Base-by-base conservation (phyloP, 1,140 invertebrate genomes). In the Tribolium madens region DNA sequence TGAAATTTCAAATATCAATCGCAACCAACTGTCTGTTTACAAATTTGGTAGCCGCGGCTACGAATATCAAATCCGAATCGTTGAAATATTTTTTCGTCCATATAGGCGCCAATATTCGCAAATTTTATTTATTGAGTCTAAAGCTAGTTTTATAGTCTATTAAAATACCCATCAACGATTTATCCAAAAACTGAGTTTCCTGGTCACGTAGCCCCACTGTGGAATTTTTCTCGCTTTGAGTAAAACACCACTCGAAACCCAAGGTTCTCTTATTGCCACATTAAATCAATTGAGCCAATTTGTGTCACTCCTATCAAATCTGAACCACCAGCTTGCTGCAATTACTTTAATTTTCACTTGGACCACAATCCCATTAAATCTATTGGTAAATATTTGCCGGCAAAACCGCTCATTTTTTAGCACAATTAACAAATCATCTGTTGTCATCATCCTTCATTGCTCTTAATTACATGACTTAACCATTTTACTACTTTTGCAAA, bases 121-220 rank as follows among this genome's bases (percentile, higher is more conserved):
- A 64, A 64, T 33, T 64, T 64, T 64, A 64, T 64, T 64, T 64
- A 64, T 64, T 64, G 57, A 64, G 57, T 33, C 57, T 64, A n/a
- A 64, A 64, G n/a, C 57, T 64, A 64, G 26, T 64, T 64, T 64
- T 64, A 64, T 33, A 33, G 57, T 14, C 57, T 64, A 64, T 64
- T 31, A 64, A 64, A 33, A n/a, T 64, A 64, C 26, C 14, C 12
- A 33, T 33, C 14, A 64, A 33, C n/a, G 57, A 64, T 31, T 64
- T 31, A 64, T 64, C 26, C 57, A 33, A 64, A 64, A 64, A 64
- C n/a, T 26, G 52, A 57, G 18, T 9, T 57, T 57, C 52, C 52
- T 57, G 52, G 52, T 57, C 18, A 57, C 18, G 52, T 21, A 57
- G 10, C 18, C 18, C 52, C n/a, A 15, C 9, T 18, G 18, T 57